These are phyloP conservation scores for Phaonia tiefii DNA, from an alignment of 2,888 invertebrate genomes.

Conservation along the genomic window DNA sequence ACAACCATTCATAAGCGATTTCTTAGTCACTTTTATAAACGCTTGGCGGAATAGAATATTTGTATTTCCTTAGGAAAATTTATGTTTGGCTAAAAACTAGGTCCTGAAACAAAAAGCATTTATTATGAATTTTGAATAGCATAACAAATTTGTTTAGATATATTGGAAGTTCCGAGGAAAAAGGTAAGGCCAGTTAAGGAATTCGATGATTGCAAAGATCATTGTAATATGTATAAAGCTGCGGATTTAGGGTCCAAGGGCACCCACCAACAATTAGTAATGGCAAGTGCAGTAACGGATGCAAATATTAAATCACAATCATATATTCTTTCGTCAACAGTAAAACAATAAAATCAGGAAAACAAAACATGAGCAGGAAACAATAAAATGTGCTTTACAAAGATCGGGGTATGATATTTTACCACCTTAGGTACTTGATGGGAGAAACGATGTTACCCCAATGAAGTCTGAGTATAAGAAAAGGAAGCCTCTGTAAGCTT, in stretches of 20 bases:
- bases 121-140: too few species aligned
- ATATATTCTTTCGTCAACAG: not conserved
- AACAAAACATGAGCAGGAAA: not conserved
- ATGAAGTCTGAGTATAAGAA: not conserved
- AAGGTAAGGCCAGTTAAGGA: too few species aligned
- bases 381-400: not conserved
- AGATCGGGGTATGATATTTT: not conserved
- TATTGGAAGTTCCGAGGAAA: too few species aligned
- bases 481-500: too few species aligned
- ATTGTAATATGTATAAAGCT: too few species aligned
- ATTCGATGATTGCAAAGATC: too few species aligned
- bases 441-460: not conserved
- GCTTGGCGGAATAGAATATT: not conserved
- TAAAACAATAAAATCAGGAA: not conserved
- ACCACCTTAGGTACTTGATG: not conserved
- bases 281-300: not conserved
- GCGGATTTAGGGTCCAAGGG: too few species aligned
- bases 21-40: constrained; percentile 15
- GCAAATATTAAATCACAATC: too few species aligned
- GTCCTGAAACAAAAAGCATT: too few species aligned
- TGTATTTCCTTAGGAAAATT: too few species aligned
- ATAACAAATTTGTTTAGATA: too few species aligned
- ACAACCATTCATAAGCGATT: constrained; percentile 8
- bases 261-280: not conserved
- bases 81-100: too few species aligned